Conservation (phyloP, 2,888 invertebrate genomes). For the Erpobdella octoculata region DNA sequence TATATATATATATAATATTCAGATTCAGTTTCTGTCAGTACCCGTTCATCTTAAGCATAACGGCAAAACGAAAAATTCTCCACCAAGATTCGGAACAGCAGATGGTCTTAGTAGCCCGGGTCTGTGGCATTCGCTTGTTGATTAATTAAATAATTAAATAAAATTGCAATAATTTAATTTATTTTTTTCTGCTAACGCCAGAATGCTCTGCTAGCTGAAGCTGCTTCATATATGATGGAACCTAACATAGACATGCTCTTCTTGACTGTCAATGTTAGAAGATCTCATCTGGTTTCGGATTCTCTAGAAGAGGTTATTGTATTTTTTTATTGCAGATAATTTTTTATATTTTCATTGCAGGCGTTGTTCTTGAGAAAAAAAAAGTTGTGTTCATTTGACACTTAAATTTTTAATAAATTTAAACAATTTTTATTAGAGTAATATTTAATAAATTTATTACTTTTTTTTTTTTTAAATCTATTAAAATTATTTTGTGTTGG, state of each 20-base stretch:
- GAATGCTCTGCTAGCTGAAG: conserved; percentile 53
- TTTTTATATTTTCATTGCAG: neutral
- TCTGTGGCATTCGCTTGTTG: conserved; percentile 38
- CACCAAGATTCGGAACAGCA: conserved; percentile 60
- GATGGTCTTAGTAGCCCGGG: conserved; percentile 60
- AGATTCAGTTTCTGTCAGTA: conserved; percentile 62
- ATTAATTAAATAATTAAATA: neutral
- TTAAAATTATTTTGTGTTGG: neutral
- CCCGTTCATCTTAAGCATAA: conserved; percentile 60
- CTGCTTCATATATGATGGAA: conserved; percentile 57
- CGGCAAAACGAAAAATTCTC: conserved; percentile 59
- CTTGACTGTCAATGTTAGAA: conserved; percentile 58
- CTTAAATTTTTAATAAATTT: too few relatives aligned
- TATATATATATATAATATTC: too few relatives aligned
- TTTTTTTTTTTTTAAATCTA: neutral
- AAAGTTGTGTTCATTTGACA: too few relatives aligned
- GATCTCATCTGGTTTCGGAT: conserved; percentile 58
- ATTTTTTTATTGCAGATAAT: neutral
- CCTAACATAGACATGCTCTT: conserved; percentile 61
- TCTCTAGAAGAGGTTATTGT: conserved; percentile 58
- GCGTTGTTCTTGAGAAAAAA: too few relatives aligned
- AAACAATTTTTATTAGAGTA: neutral
- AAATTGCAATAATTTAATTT: neutral
- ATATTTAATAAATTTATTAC: neutral
- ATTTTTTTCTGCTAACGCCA: neutral